Conservation (phyloP, 2,113 vertebrate genomes). For the Dicaeum eximium region DNA sequence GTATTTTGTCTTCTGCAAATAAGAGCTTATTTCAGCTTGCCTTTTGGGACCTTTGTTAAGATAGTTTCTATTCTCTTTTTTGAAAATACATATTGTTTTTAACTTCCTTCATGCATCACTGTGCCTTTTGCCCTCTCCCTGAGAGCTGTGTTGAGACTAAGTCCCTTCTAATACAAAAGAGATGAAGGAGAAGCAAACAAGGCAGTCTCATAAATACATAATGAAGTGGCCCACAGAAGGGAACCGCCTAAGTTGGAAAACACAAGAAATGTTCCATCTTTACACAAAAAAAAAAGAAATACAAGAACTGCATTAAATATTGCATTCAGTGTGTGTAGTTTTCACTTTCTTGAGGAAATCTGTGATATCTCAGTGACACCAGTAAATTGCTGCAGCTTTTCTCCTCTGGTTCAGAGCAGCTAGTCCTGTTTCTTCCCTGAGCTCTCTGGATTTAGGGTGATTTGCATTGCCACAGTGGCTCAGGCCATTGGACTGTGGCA, state of each 20-base stretch:
- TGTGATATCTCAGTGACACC: background rate
- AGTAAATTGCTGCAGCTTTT: background rate
- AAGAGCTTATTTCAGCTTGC: background rate
- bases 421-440: background rate
- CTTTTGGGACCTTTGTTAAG: background rate
- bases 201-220: background rate
- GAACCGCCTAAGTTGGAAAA: background rate
- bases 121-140: background rate
- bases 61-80: background rate
- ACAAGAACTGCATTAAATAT: background rate
- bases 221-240: background rate
- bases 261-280: background rate
- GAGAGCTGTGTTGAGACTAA: background rate
- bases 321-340: fast-evolving
- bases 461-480: background rate
- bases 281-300: background rate
- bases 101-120: background rate
- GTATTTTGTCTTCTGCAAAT: background rate
- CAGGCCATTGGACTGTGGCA: background rate
- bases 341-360: background rate
- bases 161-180: background rate
- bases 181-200: background rate
- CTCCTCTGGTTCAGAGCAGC: background rate
- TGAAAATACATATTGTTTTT: background rate
- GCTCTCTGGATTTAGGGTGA: background rate